These are phyloP conservation scores for Phasianus colchicus DNA, from an alignment of 2,113 vertebrate species.

Conservation along the genomic window DNA sequence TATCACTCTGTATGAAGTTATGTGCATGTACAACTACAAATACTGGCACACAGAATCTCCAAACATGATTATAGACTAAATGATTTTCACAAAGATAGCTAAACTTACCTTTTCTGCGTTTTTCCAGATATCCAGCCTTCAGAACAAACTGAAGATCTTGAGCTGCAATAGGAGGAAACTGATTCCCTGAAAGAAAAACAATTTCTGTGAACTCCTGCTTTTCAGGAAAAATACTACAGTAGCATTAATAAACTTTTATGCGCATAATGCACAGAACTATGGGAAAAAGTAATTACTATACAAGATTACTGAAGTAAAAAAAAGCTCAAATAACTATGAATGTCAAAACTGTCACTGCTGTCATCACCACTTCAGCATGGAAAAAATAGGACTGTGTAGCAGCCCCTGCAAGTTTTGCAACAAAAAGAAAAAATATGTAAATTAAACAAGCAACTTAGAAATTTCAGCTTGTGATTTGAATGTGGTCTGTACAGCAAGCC, in stretches of 20 bases:
- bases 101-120: conserved; percentile 91
- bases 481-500: background rate
- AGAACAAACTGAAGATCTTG: conserved; percentile 90
- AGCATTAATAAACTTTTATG: background rate
- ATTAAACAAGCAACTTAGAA: background rate
- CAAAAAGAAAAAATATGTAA: background rate
- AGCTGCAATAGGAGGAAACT: conserved; percentile 87
- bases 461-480: background rate
- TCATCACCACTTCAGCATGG: background rate
- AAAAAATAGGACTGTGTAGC: background rate
- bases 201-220: background rate
- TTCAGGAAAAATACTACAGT: background rate
- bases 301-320: background rate
- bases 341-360: background rate
- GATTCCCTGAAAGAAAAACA: conserved; percentile 80
- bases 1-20: background rate
- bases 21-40: background rate
- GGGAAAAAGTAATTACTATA: background rate
- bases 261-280: background rate
- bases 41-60: background rate
- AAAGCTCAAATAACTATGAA: background rate
- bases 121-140: conserved; percentile 94
- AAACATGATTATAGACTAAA: background rate
- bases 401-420: background rate
- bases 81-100: background rate